Conservation (phyloP, 2,797 vertebrate species). For the Hapalemur alaotrensis region DNA sequence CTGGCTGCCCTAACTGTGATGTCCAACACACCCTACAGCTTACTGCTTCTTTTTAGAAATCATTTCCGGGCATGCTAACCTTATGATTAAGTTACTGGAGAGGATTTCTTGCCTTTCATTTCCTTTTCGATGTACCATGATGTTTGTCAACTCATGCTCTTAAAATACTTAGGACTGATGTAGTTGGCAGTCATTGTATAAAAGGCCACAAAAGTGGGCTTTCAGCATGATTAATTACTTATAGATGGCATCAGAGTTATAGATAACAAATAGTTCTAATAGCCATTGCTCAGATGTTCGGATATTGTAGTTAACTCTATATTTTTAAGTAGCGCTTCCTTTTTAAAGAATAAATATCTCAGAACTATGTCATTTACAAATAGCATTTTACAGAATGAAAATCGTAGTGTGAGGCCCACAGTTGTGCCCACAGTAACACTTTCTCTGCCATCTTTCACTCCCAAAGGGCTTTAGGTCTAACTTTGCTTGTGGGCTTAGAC, state of each 20-base stretch:
- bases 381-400: not conserved
- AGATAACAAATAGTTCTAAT: accelerated
- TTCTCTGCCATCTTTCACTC: not conserved
- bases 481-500: not conserved
- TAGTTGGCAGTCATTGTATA: not conserved
- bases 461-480: too few relatives aligned
- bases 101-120: accelerated
- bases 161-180: not conserved
- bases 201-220: not conserved
- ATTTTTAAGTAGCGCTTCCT: not conserved
- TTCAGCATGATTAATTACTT: accelerated
- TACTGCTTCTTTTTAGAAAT: too few relatives aligned
- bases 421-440: accelerated
- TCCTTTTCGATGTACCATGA: not conserved
- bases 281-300: accelerated
- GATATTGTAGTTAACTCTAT: not conserved
- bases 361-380: not conserved
- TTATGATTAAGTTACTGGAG: too few relatives aligned
- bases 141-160: not conserved
- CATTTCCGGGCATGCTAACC: accelerated
- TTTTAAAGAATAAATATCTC: not conserved
- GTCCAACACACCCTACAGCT: accelerated
- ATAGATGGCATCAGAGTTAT: accelerated
- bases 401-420: accelerated
- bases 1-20: accelerated